phyloP scores from a whole-genome alignment of 2,888 invertebrate species.

The Corbicula japonica region DNA sequence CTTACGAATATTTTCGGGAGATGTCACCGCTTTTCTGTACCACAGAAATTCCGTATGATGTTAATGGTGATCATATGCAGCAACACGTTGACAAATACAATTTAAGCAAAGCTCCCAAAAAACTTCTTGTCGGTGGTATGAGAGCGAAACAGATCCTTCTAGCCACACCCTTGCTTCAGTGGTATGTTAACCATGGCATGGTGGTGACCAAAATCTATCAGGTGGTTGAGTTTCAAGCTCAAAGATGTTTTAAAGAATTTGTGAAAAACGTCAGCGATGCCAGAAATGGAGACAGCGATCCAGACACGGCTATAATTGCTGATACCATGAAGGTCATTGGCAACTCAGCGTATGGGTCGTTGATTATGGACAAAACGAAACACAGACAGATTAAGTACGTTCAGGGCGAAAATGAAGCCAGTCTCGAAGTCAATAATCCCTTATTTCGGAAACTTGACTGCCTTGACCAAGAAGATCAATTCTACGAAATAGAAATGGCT shows the following conservation, averaged over 20 bases:
- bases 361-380: conserved; percentile 63
- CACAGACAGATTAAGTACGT: conserved; percentile 49
- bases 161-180: no score
- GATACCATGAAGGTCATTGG: conserved; percentile 47
- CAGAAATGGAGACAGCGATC: conserved; percentile 32
- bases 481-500: conserved; percentile 50
- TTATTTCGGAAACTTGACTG: conserved; percentile 52
- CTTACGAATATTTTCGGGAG: conserved; percentile 36
- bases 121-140: conserved; percentile 52
- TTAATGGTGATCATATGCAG: conserved; percentile 53
- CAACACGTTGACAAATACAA: conserved; percentile 28
- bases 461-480: conserved; percentile 47
- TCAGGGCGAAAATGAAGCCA: no score
- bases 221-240: conserved; percentile 47
- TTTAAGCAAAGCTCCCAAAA: conserved; percentile 32
- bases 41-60: no score
- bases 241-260: conserved; percentile 52
- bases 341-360: conserved; percentile 56
- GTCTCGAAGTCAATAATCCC: no score
- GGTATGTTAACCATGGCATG: conserved; percentile 62
- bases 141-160: no score
- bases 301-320: conserved; percentile 42
- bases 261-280: background rate
- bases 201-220: conserved; percentile 51
- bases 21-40: no score